A percentile compares a stretch with the other conserved stretches of the same genome.
Evolutionary conservation across 2,797 vertebrate genomes (phyloP).

Genomic region (Danio kyathit): DNA sequence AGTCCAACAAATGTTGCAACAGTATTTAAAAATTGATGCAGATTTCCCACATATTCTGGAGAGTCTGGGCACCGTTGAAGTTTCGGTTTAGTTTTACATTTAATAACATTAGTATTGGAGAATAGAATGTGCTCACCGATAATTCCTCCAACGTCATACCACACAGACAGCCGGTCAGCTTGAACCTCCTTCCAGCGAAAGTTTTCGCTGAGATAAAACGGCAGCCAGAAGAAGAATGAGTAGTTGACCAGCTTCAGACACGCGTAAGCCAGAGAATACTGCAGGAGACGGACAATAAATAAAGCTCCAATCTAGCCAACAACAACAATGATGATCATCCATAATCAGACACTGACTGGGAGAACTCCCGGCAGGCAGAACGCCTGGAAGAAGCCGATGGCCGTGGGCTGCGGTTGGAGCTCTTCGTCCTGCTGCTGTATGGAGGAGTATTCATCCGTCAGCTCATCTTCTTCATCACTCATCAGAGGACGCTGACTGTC

Average conservation of each 20-base stretch:
- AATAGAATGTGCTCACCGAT: too few species aligned
- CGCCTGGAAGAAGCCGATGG: slow-evolving; percentile 91
- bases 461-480: slow-evolving; percentile 75
- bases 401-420: slow-evolving; percentile 60
- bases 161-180: slow-evolving; percentile 92
- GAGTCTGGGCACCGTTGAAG: too few species aligned
- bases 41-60: too few species aligned
- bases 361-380: slow-evolving; percentile 95
- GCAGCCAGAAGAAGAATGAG: slow-evolving; percentile 99
- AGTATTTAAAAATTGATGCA: too few species aligned
- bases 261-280: slow-evolving; percentile 96
- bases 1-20: too few species aligned
- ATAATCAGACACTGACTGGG: slow-evolving; percentile 79
- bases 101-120: too few species aligned
- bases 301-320: background rate
- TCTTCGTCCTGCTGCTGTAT: slow-evolving; percentile 75
- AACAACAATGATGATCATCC: background rate
- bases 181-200: slow-evolving; percentile 94
- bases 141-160: slow-evolving; percentile 97
- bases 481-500: slow-evolving; percentile 91
- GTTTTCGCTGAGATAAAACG: slow-evolving; percentile 96
- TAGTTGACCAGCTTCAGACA: slow-evolving; percentile 98
- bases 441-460: slow-evolving; percentile 73
- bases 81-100: too few species aligned
- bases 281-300: slow-evolving; percentile 35